Evolutionary conservation across 2,113 vertebrate species (phyloP).

Genomic region (Mus pahari): DNA sequence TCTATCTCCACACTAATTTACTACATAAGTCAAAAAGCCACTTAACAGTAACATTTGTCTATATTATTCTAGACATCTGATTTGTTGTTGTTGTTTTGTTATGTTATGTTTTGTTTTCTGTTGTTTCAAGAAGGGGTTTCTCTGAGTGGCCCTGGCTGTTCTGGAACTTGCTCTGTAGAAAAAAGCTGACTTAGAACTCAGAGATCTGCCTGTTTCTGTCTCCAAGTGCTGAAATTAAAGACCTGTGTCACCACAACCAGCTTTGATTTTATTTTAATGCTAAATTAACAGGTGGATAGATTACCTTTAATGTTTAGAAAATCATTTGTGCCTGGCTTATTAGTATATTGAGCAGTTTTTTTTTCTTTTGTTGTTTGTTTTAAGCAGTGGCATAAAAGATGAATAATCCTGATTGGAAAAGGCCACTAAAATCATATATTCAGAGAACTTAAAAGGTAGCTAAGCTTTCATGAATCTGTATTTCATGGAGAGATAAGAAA

Average conservation of each 20-base stretch:
- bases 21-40: not conserved
- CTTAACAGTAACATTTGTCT: not conserved
- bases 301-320: not conserved
- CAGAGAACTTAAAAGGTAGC: not conserved
- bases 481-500: conserved; percentile 11
- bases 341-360: not conserved
- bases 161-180: not conserved
- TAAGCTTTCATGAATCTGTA: not conserved
- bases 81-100: not conserved
- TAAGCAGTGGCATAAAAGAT: not conserved
- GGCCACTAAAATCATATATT: not conserved
- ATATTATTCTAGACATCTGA: not conserved
- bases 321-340: not conserved
- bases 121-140: not conserved
- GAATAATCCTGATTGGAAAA: conserved; percentile 8
- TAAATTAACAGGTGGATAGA: conserved; percentile 7
- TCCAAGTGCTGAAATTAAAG: not conserved
- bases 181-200: not conserved
- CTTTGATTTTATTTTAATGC: not conserved
- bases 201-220: not conserved
- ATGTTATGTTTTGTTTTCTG: not conserved
- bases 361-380: not conserved
- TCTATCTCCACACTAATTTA: not conserved
- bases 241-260: not conserved
- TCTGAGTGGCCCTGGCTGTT: not conserved